Evolutionary conservation across 2,888 invertebrate species (phyloP).

Genomic region (Itoplectis maculator): DNA sequence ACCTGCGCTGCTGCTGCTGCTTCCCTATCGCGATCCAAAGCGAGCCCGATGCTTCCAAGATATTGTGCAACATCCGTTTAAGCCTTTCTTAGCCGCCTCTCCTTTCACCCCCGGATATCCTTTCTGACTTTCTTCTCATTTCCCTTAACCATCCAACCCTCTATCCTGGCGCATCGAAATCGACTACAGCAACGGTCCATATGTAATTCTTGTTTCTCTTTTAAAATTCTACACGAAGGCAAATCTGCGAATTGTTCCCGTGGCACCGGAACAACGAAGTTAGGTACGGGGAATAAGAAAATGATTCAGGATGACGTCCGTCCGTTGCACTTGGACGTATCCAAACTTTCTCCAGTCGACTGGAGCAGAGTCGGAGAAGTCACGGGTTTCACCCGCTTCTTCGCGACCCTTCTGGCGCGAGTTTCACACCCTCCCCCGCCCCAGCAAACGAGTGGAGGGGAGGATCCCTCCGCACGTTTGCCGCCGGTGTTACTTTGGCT

Average conservation of each 20-base stretch:
- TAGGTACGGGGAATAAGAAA: neutral
- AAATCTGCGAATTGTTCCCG: too few species aligned
- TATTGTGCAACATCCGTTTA: slow-evolving; percentile 38
- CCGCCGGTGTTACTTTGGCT: slow-evolving; percentile 71
- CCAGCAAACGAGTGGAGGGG: slow-evolving; percentile 11
- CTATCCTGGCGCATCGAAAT: neutral
- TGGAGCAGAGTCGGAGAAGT: slow-evolving; percentile 46
- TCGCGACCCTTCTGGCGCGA: neutral
- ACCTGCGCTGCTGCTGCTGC: too few species aligned
- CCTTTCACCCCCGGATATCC: neutral
- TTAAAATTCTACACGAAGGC: too few species aligned
- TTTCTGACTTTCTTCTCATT: slow-evolving; percentile 32
- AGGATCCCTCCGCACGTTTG: slow-evolving; percentile 55
- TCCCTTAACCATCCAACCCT: slow-evolving; percentile 15
- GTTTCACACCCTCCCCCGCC: slow-evolving; percentile 18
- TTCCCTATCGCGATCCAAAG: slow-evolving; percentile 33
- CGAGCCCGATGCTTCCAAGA: neutral
- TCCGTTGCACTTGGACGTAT: slow-evolving; percentile 9
- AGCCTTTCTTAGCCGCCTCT: slow-evolving; percentile 9
- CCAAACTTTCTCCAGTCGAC: slow-evolving; percentile 66
- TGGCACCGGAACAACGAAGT: neutral
- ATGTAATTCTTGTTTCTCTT: too few species aligned
- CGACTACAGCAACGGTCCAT: too few species aligned
- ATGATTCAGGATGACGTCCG: neutral
- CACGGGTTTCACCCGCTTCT: slow-evolving; percentile 49